These are phyloP conservation scores for Strix uralensis DNA, from an alignment of 2,113 vertebrate species.

Conservation along the genomic window DNA sequence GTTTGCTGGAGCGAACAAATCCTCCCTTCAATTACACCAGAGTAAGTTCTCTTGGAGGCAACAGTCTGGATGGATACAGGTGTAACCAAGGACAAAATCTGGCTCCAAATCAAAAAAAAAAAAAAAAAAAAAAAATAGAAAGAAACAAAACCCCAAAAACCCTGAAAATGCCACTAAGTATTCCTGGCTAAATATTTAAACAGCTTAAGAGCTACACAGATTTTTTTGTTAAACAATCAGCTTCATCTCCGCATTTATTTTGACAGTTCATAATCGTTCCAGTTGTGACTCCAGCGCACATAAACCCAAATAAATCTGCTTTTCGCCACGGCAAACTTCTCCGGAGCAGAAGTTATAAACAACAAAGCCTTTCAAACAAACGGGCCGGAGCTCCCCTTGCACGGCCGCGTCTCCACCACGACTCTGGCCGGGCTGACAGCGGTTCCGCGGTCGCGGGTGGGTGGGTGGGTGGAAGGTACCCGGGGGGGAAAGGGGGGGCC, in stretches of 20 bases:
- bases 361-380: slow-evolving; percentile 19
- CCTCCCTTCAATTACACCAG: background rate
- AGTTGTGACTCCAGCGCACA: background rate
- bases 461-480: background rate
- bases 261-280: slow-evolving; percentile 40
- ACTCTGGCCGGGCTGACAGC: background rate
- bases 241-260: slow-evolving; percentile 37
- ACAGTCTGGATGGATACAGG: background rate
- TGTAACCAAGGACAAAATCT: background rate
- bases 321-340: slow-evolving; percentile 27
- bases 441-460: background rate
- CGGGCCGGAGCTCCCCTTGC: background rate
- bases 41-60: background rate
- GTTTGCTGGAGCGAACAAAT: background rate
- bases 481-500: too few species aligned
- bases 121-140: background rate
- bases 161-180: background rate
- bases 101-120: background rate
- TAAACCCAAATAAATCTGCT: slow-evolving; percentile 28
- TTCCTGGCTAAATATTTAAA: slow-evolving; percentile 11
- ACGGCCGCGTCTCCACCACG: background rate
- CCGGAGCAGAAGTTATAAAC: background rate
- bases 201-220: background rate
- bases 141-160: background rate
- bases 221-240: slow-evolving; percentile 15